A percentile compares a stretch with the other conserved stretches of the same genome.
These are phyloP conservation scores for Semnornis frantzii DNA, from an alignment of 2,113 vertebrate genomes.

Conservation along the genomic window DNA sequence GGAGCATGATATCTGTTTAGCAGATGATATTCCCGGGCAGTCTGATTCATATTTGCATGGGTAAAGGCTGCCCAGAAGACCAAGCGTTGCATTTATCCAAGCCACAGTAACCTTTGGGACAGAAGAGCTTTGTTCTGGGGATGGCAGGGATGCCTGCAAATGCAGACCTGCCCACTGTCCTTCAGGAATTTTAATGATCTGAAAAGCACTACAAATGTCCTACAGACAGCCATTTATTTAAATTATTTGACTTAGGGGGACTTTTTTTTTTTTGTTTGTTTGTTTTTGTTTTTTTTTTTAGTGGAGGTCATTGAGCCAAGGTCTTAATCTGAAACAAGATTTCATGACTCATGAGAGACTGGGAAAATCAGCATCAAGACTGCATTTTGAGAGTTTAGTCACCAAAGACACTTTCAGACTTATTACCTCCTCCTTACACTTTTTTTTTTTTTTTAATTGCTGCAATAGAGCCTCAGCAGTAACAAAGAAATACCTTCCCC, in stretches of 20 bases:
- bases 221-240: constrained; percentile 15
- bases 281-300: background rate
- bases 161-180: background rate
- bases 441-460: constrained; percentile 28
- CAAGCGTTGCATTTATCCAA: background rate
- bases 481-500: constrained; percentile 2
- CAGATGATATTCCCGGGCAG: background rate
- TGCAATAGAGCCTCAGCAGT: background rate
- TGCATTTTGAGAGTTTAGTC: constrained; percentile 32
- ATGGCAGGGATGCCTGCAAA: background rate
- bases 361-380: constrained; percentile 17
- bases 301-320: constrained; percentile 33
- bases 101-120: background rate
- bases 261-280: background rate
- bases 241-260: background rate
- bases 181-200: background rate
- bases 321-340: background rate
- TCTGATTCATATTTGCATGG: background rate
- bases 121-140: background rate
- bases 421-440: constrained; percentile 29
- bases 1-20: background rate
- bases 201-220: background rate
- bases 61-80: background rate
- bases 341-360: constrained; percentile 52
- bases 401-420: background rate